These are phyloP conservation scores for Acrocephalus arundinaceus DNA, from an alignment of 2,113 vertebrate genomes.

Conservation along the genomic window DNA sequence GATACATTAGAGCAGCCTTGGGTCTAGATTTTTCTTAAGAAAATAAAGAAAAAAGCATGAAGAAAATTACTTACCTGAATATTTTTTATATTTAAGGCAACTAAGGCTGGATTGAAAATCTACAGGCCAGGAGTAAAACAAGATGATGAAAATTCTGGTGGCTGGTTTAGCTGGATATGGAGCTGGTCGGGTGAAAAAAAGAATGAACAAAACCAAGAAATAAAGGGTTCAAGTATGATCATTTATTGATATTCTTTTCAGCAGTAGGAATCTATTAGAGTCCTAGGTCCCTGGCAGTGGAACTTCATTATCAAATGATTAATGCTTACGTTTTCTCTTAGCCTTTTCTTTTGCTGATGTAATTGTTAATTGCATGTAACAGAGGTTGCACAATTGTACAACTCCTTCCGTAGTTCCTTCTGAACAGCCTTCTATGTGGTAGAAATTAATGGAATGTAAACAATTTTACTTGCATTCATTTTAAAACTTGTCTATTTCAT, in stretches of 20 bases:
- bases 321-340: neutral
- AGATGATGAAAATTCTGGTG: constrained; percentile 85
- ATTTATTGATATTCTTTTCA: neutral
- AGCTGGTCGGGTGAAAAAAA: constrained; percentile 79
- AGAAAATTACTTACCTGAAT: neutral
- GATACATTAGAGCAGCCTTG: neutral
- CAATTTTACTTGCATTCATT: neutral
- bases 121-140: constrained; percentile 86
- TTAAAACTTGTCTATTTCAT: neutral
- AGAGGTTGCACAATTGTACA: neutral
- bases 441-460: neutral
- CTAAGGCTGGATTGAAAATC: constrained; percentile 88
- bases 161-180: constrained; percentile 95
- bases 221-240: constrained; percentile 83
- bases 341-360: neutral
- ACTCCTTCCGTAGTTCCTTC: neutral
- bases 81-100: constrained; percentile 74
- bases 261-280: neutral
- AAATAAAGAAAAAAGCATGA: neutral
- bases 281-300: neutral
- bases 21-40: neutral
- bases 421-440: neutral
- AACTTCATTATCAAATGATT: neutral
- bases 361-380: neutral
- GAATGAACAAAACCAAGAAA: constrained; percentile 68